A percentile compares a stretch with the other conserved stretches of the same genome.
Evolutionary conservation across 1,140 invertebrate genomes (phyloP).

Genomic region (Penaeus vannamei): DNA sequence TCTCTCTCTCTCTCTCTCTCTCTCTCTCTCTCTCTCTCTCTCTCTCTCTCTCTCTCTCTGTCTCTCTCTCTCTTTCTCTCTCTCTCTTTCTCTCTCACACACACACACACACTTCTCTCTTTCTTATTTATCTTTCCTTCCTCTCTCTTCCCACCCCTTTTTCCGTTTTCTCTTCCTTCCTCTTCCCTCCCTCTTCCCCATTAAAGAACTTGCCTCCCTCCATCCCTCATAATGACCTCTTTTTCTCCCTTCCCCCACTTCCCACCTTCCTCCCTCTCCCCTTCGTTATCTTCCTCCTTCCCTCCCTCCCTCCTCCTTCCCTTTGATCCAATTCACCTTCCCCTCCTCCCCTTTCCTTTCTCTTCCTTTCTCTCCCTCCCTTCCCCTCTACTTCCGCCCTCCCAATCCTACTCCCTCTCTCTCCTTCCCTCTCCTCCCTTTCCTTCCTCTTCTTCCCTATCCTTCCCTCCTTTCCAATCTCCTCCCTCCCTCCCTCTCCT

Average conservation of each 20-base stretch:
- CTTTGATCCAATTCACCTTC: too few relatives aligned
- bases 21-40: background rate
- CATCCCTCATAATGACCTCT: background rate
- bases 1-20: background rate
- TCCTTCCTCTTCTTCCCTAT: too few relatives aligned
- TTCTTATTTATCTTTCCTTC: background rate
- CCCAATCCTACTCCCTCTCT: too few relatives aligned
- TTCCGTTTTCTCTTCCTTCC: background rate
- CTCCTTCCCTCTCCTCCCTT: background rate
- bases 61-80: background rate
- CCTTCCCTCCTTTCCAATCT: too few relatives aligned
- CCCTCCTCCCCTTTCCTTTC: background rate
- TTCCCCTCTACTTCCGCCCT: too few relatives aligned
- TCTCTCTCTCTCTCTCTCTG: too few relatives aligned
- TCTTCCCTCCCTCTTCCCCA: background rate
- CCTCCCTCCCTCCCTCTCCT: background rate
- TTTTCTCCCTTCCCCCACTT: too few relatives aligned
- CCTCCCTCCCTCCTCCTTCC: background rate
- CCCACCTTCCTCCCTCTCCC: background rate
- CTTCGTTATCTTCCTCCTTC: background rate
- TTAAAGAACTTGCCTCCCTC: too few relatives aligned
- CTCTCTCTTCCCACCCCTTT: too few relatives aligned
- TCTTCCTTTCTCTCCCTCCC: too few relatives aligned
- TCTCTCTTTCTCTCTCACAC: background rate
- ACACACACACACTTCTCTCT: background rate